Conservation (phyloP, 1,140 invertebrate species). For the Gonioctena quinquepunctata region DNA sequence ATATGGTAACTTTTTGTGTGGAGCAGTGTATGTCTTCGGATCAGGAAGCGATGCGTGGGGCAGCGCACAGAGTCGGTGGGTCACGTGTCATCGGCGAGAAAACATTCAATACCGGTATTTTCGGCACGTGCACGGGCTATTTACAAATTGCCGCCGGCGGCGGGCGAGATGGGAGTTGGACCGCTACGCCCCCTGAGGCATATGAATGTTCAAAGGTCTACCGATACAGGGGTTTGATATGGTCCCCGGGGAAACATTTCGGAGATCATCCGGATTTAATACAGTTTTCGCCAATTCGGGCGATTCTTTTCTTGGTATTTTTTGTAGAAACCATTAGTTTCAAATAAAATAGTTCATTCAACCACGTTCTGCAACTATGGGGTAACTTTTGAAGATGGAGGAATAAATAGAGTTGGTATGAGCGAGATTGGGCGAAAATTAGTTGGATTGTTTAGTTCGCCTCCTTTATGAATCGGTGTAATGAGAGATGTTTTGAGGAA, state of each 20-base stretch:
- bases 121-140: conserved; percentile 47
- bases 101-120: conserved; percentile 50
- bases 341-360: not conserved
- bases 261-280: not conserved
- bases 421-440: no score
- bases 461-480: no score
- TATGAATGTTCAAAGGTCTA: not conserved
- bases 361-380: no score
- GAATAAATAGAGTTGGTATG: no score
- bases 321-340: no score
- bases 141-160: conserved; percentile 52
- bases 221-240: not conserved
- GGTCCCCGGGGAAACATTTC: not conserved
- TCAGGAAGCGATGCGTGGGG: not conserved
- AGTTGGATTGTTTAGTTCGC: no score
- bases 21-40: not conserved
- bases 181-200: conserved; percentile 17
- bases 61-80: conserved; percentile 14
- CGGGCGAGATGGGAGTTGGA: conserved; percentile 25
- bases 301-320: no score
- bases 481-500: no score
- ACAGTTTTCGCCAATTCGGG: no score
- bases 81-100: conserved; percentile 46
- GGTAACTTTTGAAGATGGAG: no score
- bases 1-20: no score